Evolutionary conservation across 2,113 vertebrate genomes (phyloP).

Genomic region (Oryzias curvinotus): DNA sequence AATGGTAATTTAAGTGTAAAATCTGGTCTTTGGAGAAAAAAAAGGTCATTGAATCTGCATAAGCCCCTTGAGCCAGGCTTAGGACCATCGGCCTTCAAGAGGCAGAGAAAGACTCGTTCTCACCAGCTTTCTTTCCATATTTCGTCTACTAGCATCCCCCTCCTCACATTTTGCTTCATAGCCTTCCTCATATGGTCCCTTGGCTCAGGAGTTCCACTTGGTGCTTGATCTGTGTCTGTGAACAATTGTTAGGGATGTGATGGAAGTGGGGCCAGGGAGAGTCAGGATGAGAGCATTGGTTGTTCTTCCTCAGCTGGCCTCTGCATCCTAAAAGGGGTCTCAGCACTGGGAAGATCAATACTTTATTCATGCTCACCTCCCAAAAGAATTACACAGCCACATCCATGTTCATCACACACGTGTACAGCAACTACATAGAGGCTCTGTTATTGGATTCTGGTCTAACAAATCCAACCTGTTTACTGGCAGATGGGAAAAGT

Average conservation of each 20-base stretch:
- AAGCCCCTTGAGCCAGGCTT: conserved; percentile 89
- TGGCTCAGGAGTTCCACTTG: conserved; percentile 50
- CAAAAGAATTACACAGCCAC: conserved; percentile 37
- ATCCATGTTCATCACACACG: conserved; percentile 35
- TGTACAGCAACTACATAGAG: conserved; percentile 29
- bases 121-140: conserved; percentile 38
- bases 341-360: conserved; percentile 82
- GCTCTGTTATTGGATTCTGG: conserved; percentile 63
- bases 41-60: conserved; percentile 97
- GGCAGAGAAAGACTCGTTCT: conserved; percentile 55
- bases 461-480: conserved; percentile 74
- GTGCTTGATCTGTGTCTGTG: conserved; percentile 81
- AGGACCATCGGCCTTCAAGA: conserved; percentile 84
- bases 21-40: conserved; percentile 90
- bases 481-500: conserved; percentile 83
- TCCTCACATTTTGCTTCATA: conserved; percentile 19
- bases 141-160: conserved; percentile 4
- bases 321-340: conserved; percentile 86
- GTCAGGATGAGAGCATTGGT: conserved; percentile 55
- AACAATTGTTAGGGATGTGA: conserved; percentile 78
- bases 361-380: conserved; percentile 69
- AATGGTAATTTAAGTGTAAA: conserved; percentile 97
- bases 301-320: conserved; percentile 79
- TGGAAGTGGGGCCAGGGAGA: conserved; percentile 67
- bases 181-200: conserved; percentile 32